phyloP scores from a whole-genome alignment of 1,140 invertebrate species.

The Heliconius congener region DNA sequence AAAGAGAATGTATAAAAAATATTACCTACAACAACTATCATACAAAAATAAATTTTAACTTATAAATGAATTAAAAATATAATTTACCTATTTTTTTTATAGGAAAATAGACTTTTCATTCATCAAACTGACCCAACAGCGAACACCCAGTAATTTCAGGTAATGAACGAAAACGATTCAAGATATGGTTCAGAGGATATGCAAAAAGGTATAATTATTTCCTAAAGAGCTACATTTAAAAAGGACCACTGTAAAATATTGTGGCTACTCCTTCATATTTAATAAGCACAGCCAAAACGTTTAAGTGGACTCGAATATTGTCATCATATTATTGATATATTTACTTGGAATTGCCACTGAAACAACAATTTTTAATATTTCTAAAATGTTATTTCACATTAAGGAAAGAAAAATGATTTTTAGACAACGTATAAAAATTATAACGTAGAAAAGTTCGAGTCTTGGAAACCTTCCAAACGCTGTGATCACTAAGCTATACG shows the following conservation, averaged over 20 bases:
- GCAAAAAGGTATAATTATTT: conserved; percentile 48
- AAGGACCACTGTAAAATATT: conserved; percentile 51
- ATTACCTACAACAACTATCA: background rate
- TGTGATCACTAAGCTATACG: too few relatives aligned
- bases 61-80: background rate
- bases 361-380: background rate
- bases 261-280: conserved; percentile 53
- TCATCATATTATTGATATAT: background rate
- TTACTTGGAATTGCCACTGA: conserved; percentile 17
- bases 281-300: conserved; percentile 75
- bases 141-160: background rate
- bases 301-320: conserved; percentile 61
- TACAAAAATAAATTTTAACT: background rate
- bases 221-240: conserved; percentile 43
- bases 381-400: too few relatives aligned
- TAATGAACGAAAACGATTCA: conserved; percentile 17
- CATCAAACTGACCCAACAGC: conserved; percentile 19
- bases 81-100: background rate
- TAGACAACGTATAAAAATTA: too few relatives aligned
- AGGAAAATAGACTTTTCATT: background rate
- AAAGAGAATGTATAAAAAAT: conserved; percentile 4
- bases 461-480: too few relatives aligned
- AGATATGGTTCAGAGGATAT: conserved; percentile 68
- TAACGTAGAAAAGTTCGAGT: too few relatives aligned
- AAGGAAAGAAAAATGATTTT: too few relatives aligned